Base-by-base conservation (phyloP, 2,113 vertebrate species). In the Gadus macrocephalus region DNA sequence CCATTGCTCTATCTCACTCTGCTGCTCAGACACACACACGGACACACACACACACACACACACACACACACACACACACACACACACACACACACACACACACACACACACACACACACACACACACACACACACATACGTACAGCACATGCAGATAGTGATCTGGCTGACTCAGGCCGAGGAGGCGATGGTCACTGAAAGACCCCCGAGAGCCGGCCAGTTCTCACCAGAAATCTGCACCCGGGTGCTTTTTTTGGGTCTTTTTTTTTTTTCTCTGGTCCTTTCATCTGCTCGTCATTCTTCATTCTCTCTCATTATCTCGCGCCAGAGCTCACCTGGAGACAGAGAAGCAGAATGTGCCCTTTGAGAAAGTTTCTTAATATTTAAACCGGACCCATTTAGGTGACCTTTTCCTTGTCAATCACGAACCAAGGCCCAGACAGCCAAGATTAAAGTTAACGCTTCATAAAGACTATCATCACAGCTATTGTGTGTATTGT, bases 321-420 rank as follows among this genome's bases (percentile, higher is more conserved):
- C 35, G 35, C 66, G 59, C 64, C 12, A 27, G 17, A 66, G 66
- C 79, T 82, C 82, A 87, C 85, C 83, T 86, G 88, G 78, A 79
- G 81, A 70, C 27, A 16, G 20, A 76, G 62, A 75, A 79, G 85
- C 83, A 80, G 86, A 86, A 78, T 53, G 53, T 84, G 80, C 76
- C 84, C 83, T 88, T 83, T 87, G 70, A 75, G 68, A 73, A 74
- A 66, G 78, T 78, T 76, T 78, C 81, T 78, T 73, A 67, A 78
- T 49, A 49, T 49, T 14, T 9, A 49, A 49, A 49, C 42, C 11
- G 42, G 42, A 49, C 8, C 9, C 42, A 14, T 49, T 49, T 49
- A 9, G 12, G 42, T 49, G 12, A 49, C 42, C 42, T 12, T 49
- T 49, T 49, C 11, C 42, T 49, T 49, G 2, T 25, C 2, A 14